Evolutionary conservation across 2,888 invertebrate genomes (phyloP).

Genomic region (Leptarthrus brevirostris): DNA sequence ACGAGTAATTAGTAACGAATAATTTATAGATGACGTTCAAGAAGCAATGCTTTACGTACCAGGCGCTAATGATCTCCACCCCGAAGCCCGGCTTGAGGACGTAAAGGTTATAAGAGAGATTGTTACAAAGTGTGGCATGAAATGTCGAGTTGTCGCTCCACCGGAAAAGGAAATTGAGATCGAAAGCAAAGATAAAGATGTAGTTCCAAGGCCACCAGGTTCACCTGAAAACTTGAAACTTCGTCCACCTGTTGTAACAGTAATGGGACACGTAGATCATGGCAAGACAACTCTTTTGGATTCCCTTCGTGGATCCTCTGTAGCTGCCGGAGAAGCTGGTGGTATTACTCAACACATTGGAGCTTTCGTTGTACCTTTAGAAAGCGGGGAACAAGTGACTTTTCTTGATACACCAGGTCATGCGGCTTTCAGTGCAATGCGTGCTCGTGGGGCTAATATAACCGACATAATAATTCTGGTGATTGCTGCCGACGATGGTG

Average conservation of each 20-base stretch:
- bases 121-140: slow-evolving; percentile 76
- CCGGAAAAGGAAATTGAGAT: slow-evolving; percentile 59
- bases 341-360: slow-evolving; percentile 99
- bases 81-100: slow-evolving; percentile 73
- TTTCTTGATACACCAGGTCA: slow-evolving; percentile 99
- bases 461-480: slow-evolving; percentile 96
- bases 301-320: slow-evolving; percentile 83
- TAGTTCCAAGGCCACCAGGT: slow-evolving; percentile 74
- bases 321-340: slow-evolving; percentile 94
- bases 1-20: not conserved
- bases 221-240: slow-evolving; percentile 73
- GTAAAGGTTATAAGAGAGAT: slow-evolving; percentile 75
- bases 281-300: slow-evolving; percentile 98
- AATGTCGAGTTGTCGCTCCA: slow-evolving; percentile 71
- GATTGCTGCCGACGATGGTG: slow-evolving; percentile 98
- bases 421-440: slow-evolving; percentile 95
- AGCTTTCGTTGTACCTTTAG: slow-evolving; percentile 85
- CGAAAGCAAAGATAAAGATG: slow-evolving; percentile 68
- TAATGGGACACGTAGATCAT: slow-evolving; percentile 99
- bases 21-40: slow-evolving; percentile 74
- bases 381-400: slow-evolving; percentile 83
- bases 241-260: slow-evolving; percentile 94
- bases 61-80: slow-evolving; percentile 70
- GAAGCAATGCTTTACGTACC: slow-evolving; percentile 76
- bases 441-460: slow-evolving; percentile 90